Evolutionary conservation across 2,888 invertebrate genomes (phyloP), one percentile per base, ranked within the genome.

Genomic region (Patella pellucida): DNA sequence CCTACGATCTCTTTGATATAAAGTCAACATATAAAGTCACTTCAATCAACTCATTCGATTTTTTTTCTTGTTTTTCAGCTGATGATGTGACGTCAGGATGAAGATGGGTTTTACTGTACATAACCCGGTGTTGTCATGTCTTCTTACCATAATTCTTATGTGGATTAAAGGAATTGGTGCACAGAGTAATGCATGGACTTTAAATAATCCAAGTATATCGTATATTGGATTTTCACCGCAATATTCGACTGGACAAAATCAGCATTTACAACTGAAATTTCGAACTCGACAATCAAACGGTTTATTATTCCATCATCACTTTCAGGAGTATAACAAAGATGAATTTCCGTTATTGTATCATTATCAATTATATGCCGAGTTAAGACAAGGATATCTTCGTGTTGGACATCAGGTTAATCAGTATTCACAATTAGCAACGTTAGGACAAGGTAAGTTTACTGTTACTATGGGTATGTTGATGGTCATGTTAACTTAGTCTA

Each of bases 311-410:
- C 85, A 86, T 75, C 87, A 87, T 75, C 77, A 81, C 71, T 76
- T 86, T 52, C 79, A 79, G 71, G 78, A 79, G 69, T 75, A 78
- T 68, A 80, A 82, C 69, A 69, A 76, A 51, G 74, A 72, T 51
- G 79, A 80, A 67, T 76, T 83, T 54, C 78, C 82, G 27, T 68
- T 77, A 14, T 73, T 84, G 52, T 73, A 82, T 31, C 82, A 81
- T 74, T 87, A 87, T 75, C 74, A 83, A 72, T 74, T 87, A 74
- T 85, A 84, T 78, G 84, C 76, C 3, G 85, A 86, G 79, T 74
- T 87, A 73, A 78, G 79, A 16, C 80, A 81, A 74, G 87, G 85
- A 77, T 75, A 80, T 72, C 81, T 87, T 73, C 79, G 78, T 54
- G 79, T 86, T 27, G 81, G 77, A 19, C 84, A 86, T 74, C 72